These are phyloP conservation scores for Allobates femoralis DNA, from an alignment of 2,797 vertebrate species.

Conservation along the genomic window DNA sequence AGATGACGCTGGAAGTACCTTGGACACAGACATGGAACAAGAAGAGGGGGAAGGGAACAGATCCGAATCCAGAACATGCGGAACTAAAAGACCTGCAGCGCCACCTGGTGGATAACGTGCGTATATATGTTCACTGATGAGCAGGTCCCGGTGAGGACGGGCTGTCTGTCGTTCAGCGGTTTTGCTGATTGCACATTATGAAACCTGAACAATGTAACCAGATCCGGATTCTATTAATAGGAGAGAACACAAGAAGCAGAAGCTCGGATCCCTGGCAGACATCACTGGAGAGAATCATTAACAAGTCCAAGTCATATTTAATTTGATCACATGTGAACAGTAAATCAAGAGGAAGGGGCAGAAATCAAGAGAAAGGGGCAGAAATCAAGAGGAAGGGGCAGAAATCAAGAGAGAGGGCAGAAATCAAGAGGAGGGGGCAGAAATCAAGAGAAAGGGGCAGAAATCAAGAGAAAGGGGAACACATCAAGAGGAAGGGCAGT, in stretches of 20 bases:
- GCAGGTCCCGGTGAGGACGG: neutral
- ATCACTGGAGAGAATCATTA: neutral
- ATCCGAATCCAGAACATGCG: neutral
- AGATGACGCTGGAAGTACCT: conserved; percentile 29
- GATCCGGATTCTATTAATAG: conserved; percentile 11
- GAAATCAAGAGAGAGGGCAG: no score
- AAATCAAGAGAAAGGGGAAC: no score
- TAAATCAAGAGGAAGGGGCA: neutral
- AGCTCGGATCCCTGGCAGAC: neutral
- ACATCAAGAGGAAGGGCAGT: no score
- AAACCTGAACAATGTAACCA: conserved; percentile 10
- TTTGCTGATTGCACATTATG: conserved; percentile 12
- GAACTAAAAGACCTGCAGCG: conserved; percentile 39
- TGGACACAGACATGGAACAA: conserved; percentile 35
- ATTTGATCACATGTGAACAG: conserved; percentile 18
- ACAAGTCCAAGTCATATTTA: neutral
- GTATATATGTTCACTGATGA: neutral
- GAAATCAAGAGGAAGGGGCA: no score
- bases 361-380: neutral
- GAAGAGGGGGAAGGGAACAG: conserved; percentile 32
- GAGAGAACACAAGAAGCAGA: neutral
- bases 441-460: no score
- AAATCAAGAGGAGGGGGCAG: no score
- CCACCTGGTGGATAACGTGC: conserved; percentile 29
- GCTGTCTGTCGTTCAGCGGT: neutral